phyloP scores from a whole-genome alignment of 2,888 invertebrate species.

The Apantesis nais region DNA sequence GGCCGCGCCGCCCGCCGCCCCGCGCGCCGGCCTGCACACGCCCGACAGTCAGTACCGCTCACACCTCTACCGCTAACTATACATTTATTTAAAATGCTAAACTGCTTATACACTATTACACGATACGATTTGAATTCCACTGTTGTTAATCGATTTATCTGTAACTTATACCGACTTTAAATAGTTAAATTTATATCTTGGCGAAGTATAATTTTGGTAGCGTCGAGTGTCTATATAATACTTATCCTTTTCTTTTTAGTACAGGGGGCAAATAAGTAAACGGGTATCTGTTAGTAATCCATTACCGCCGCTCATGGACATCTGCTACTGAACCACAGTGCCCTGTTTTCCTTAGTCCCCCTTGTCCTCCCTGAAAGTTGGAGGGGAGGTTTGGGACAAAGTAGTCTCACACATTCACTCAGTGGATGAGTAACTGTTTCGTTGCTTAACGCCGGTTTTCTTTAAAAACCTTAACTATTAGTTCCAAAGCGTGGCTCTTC shows the following conservation, averaged over 20 bases:
- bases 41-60: conserved; percentile 56
- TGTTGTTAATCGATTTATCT: too few relatives aligned
- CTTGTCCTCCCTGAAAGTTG: too few relatives aligned
- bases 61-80: too few relatives aligned
- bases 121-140: too few relatives aligned
- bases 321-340: background rate
- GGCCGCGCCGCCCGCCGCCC: background rate
- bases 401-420: background rate
- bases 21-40: conserved; percentile 52
- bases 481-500: too few relatives aligned
- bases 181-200: background rate
- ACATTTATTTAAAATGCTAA: too few relatives aligned
- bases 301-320: background rate
- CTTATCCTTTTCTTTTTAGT: background rate
- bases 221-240: background rate
- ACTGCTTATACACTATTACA: too few relatives aligned
- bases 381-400: background rate
- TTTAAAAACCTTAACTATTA: too few relatives aligned
- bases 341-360: too few relatives aligned
- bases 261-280: background rate
- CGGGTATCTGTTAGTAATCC: background rate
- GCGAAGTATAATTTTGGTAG: background rate
- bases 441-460: background rate
- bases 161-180: background rate
- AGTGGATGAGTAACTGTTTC: background rate